Evolutionary conservation across 2,797 vertebrate species (phyloP).

Genomic region (Pseudochirops cupreus): DNA sequence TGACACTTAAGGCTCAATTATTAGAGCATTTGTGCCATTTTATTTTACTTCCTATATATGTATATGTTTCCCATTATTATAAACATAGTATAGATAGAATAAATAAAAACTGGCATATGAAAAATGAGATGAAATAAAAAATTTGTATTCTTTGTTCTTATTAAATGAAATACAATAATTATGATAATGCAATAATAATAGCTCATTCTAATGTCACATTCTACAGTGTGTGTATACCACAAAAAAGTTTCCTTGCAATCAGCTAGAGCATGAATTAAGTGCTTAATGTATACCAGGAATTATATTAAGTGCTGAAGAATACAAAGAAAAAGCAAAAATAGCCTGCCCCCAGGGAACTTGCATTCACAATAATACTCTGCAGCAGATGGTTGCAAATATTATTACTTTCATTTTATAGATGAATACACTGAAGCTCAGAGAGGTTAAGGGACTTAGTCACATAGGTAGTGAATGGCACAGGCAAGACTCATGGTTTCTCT

Average conservation of each 20-base stretch:
- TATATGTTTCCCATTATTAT: background rate
- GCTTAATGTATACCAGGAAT: background rate
- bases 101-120: background rate
- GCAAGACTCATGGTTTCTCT: constrained; percentile 7
- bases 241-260: background rate
- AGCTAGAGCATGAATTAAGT: background rate
- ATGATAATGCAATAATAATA: background rate
- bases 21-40: background rate
- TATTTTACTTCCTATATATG: background rate
- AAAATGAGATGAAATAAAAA: background rate
- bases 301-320: background rate
- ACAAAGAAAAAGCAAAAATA: background rate
- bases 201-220: background rate
- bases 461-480: background rate
- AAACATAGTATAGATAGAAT: background rate
- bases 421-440: background rate
- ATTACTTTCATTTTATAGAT: constrained; percentile 18
- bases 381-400: background rate
- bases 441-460: background rate
- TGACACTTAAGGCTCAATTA: background rate
- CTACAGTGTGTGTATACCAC: background rate
- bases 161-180: background rate
- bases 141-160: background rate
- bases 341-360: background rate
- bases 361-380: background rate